Evolutionary conservation across 2,888 invertebrate genomes (phyloP), one percentile per base, ranked within the genome.

Genomic region (Torymus aiolomorphi): DNA sequence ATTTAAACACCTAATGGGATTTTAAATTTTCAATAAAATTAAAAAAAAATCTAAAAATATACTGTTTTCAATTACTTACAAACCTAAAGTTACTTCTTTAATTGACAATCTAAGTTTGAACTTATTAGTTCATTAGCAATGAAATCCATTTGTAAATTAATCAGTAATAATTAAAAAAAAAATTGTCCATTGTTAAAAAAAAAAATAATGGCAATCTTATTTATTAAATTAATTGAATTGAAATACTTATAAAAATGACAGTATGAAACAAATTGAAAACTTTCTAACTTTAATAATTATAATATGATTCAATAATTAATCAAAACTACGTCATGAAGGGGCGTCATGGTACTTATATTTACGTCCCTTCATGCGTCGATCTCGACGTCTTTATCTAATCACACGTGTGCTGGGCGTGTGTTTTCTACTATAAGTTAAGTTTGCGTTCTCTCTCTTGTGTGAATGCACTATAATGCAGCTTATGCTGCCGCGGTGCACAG

Each of bases 1-100:
- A 61, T 63, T 81, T 91, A 90, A 90, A 76, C 51, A 16, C 56
- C 31, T 62, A 20, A 74, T 59, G n/a, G 16, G 56, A n/a, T 20
- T 69, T 65, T 59, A 59, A 76, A 75, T 73, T 77, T 79, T 62
- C 70, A 82, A 82, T 79, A 79, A 82, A 81, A 81, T 67, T 18
- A 52, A 56, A 77, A 81, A 78, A 82, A 82, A 79, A 54, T 31
- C 13, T 52, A 54, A 73, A 69, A 42, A 74, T 74, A 49, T 49
- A 63, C 10, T 61, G 0, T 59, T 42, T 16, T 78, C 57, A 63
- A 56, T 77, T 66, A 65, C 51, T 66, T 59, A n/a, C 11, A 49
- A n/a, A 57, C 52, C 65, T 67, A 16, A 5, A 42, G 24, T 24
- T 13, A 18, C 16, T 11, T 49, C 14, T 51, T 54, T 31, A 18